Conservation (phyloP, 1,140 invertebrate species). For the Drosophila willistoni region DNA sequence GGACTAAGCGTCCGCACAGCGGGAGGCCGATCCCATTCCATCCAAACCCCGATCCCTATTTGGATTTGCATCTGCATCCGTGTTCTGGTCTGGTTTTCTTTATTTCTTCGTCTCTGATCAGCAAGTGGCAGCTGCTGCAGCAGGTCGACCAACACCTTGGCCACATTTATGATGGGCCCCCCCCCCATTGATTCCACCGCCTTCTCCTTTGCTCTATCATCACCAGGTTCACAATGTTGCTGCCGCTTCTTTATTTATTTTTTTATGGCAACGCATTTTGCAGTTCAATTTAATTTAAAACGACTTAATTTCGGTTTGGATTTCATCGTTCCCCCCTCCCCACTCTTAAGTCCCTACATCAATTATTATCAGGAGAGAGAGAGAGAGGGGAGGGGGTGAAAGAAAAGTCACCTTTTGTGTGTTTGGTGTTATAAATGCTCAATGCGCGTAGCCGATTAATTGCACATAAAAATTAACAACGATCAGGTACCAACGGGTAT, state of each 20-base stretch:
- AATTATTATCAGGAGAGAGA: neutral
- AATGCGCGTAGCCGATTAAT: constrained; percentile 78
- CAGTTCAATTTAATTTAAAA: constrained; percentile 79
- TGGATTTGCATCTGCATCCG: neutral
- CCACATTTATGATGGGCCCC: constrained; percentile 59
- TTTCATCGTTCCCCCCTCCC: neutral
- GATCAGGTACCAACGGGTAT: constrained; percentile 43
- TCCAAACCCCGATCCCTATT: neutral
- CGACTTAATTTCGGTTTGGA: constrained; percentile 70
- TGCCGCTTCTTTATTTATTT: constrained; percentile 20
- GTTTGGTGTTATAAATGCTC: constrained; percentile 73
- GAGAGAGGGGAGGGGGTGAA: no score
- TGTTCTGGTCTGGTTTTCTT: neutral
- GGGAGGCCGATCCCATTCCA: constrained; percentile 35
- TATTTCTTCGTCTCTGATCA: constrained; percentile 25
- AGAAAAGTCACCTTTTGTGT: constrained; percentile 14
- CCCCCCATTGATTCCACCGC: neutral
- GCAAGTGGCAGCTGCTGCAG: constrained; percentile 41
- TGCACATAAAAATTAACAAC: constrained; percentile 80
- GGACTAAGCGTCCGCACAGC: constrained; percentile 53
- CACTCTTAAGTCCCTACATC: no score
- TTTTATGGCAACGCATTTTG: constrained; percentile 64
- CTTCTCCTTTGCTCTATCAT: constrained; percentile 3
- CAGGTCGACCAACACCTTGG: constrained; percentile 64
- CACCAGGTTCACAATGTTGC: constrained; percentile 64